Evolutionary conservation across 2,113 vertebrate species (phyloP).

Genomic region (Atractosteus spatula): DNA sequence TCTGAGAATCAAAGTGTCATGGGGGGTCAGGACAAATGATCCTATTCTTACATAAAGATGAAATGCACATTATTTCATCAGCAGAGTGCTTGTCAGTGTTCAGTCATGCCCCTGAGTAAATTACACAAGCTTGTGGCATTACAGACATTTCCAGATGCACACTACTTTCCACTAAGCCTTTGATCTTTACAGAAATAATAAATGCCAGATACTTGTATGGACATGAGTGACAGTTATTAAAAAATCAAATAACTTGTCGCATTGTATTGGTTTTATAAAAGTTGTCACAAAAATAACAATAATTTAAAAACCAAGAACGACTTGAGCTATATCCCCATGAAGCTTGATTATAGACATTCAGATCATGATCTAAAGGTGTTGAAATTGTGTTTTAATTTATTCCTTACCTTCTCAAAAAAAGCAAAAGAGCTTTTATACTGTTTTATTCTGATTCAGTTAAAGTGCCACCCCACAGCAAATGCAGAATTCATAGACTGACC

Average conservation of each 20-base stretch:
- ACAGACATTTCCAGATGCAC: background rate
- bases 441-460: no score
- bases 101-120: background rate
- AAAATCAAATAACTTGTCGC: background rate
- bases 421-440: no score
- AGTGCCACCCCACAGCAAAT: no score
- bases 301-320: background rate
- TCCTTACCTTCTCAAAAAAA: no score
- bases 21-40: background rate
- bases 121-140: slow-evolving; percentile 1
- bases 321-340: no score
- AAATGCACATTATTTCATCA: background rate
- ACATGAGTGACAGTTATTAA: background rate
- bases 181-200: slow-evolving; percentile 2
- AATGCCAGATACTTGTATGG: background rate
- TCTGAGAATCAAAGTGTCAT: background rate
- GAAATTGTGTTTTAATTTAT: no score
- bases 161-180: slow-evolving; percentile 1
- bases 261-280: background rate
- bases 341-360: no score
- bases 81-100: background rate
- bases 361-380: no score
- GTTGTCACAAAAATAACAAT: background rate
- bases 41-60: slow-evolving; percentile 3
- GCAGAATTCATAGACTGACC: no score